Evolutionary conservation across 2,888 invertebrate genomes (phyloP).

Genomic region (Euspilapteryx auroguttella): DNA sequence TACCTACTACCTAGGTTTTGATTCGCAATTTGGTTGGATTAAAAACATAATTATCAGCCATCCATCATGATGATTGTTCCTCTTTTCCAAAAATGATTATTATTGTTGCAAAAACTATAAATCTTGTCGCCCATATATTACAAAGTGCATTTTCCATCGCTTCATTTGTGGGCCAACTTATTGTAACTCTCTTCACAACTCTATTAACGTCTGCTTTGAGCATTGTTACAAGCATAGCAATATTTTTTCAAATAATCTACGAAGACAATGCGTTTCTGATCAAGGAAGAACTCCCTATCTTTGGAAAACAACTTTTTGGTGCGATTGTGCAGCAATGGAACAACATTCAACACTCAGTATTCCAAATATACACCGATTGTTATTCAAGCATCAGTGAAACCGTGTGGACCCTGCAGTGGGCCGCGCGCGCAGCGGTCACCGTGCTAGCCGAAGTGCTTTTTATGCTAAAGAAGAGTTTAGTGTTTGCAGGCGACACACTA

Average conservation of each 20-base stretch:
- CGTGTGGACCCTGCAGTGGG: constrained; percentile 15
- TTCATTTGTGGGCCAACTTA: constrained; percentile 34
- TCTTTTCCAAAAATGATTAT: constrained; percentile 38
- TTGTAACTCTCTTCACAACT: constrained; percentile 19
- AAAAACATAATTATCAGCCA: too few relatives aligned
- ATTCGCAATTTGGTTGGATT: too few relatives aligned
- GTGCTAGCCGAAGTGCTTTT: constrained; percentile 22
- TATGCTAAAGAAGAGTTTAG: constrained; percentile 21
- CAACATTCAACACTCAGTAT: constrained; percentile 16
- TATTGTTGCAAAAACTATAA: constrained; percentile 29
- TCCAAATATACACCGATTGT: constrained; percentile 13
- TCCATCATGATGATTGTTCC: too few relatives aligned
- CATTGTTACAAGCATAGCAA: constrained; percentile 15
- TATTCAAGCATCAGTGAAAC: constrained; percentile 14
- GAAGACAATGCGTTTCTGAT: constrained; percentile 40
- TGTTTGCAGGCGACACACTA: constrained; percentile 33
- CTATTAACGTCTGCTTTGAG: constrained; percentile 17
- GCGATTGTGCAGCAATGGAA: constrained; percentile 9
- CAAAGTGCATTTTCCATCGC: constrained; percentile 24
- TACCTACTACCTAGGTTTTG: too few relatives aligned
- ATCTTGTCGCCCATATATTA: constrained; percentile 22
- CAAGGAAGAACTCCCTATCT: constrained; percentile 36
- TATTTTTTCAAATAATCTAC: constrained; percentile 39
- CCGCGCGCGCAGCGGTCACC: constrained; percentile 14
- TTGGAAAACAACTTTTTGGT: constrained; percentile 14